Evolutionary conservation across 1,140 invertebrate genomes (phyloP).

Genomic region (Stegodyphus dumicola): DNA sequence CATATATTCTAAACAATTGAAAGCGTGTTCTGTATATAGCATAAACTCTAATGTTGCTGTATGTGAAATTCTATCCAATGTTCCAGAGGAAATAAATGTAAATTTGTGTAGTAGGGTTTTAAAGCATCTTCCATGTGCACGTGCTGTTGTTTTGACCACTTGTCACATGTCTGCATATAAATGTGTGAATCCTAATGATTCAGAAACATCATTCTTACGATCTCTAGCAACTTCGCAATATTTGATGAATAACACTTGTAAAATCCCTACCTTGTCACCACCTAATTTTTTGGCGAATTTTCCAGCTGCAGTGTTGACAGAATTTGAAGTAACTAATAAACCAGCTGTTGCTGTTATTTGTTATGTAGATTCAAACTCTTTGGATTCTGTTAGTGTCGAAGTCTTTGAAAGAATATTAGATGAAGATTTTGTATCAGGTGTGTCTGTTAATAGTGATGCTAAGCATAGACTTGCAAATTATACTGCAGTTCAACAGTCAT

Average conservation of each 20-base stretch:
- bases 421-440: neutral
- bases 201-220: neutral
- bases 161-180: neutral
- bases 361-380: neutral
- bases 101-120: neutral
- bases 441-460: neutral
- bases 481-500: neutral
- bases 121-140: neutral
- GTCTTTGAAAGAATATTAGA: neutral
- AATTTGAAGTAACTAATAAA: neutral
- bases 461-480: neutral
- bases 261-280: neutral
- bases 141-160: neutral
- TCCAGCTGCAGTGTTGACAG: neutral
- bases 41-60: neutral
- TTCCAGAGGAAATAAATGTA: neutral
- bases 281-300: neutral
- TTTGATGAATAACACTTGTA: neutral
- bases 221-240: neutral
- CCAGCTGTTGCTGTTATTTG: neutral
- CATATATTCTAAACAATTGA: neutral
- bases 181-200: neutral
- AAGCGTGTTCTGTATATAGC: neutral
- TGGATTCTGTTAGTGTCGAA: neutral
- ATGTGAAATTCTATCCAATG: neutral